phyloP scores from a whole-genome alignment of 2,797 vertebrate species.

The Macroramphosus scolopax region DNA sequence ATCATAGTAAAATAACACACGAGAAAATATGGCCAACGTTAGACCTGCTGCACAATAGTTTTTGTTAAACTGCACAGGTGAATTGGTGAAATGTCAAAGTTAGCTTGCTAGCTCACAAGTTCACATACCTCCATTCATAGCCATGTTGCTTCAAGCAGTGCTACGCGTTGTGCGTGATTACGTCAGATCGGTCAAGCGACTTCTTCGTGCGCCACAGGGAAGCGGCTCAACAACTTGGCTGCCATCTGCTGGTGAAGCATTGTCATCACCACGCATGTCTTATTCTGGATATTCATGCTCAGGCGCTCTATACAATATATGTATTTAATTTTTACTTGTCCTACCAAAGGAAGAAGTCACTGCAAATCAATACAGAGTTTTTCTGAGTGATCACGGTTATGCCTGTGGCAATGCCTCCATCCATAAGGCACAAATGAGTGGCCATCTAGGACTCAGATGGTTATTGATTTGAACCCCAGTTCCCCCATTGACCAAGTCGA shows the following conservation, averaged over 20 bases:
- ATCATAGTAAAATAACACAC: neutral
- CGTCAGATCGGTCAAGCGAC: constrained; percentile 7
- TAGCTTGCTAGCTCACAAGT: constrained; percentile 18
- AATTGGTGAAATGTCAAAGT: neutral
- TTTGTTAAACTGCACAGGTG: rapidly evolving
- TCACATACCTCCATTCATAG: constrained; percentile 74
- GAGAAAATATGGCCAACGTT: rapidly evolving
- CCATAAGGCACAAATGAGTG: no score
- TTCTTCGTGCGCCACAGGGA: constrained; percentile 15
- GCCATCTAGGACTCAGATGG: no score
- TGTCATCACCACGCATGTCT: no score
- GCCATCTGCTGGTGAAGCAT: constrained; percentile 13
- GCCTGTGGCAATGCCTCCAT: no score
- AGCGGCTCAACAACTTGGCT: neutral
- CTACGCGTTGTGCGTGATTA: constrained; percentile 62
- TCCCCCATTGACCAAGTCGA: no score
- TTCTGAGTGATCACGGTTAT: no score
- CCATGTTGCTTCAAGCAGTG: constrained; percentile 64
- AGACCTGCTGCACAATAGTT: rapidly evolving
- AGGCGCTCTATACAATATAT: no score
- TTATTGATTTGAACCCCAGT: no score
- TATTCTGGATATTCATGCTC: no score
- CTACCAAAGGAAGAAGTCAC: no score
- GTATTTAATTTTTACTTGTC: no score
- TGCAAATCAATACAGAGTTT: no score